These are phyloP conservation scores for Ammodytes marinus DNA, from an alignment of 2,113 vertebrate species.

Conservation along the genomic window DNA sequence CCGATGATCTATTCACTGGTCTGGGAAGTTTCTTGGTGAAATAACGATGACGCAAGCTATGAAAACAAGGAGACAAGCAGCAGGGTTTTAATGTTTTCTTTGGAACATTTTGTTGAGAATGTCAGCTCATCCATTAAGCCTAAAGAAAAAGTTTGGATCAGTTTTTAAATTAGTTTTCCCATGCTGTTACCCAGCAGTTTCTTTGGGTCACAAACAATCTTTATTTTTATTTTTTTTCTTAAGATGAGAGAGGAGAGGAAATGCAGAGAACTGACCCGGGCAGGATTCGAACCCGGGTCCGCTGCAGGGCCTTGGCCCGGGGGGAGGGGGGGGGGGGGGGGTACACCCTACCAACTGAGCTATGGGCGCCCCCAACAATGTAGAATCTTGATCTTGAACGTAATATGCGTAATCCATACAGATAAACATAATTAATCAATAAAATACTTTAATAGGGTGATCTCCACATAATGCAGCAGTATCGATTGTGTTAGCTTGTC, in stretches of 20 bases:
- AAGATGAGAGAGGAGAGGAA: no score
- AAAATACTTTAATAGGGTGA: background rate
- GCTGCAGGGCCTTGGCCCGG: no score
- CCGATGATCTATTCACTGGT: slow-evolving; percentile 2
- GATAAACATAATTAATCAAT: background rate
- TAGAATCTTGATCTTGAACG: no score
- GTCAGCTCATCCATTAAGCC: background rate
- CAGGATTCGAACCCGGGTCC: no score
- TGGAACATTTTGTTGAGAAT: background rate
- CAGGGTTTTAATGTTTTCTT: background rate
- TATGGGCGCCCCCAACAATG: no score
- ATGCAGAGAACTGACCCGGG: no score
- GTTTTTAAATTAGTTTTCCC: background rate
- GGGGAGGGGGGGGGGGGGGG: no score
- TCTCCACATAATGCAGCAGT: background rate
- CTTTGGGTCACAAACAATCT: no score
- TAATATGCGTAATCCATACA: background rate
- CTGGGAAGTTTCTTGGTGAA: slow-evolving; percentile 2
- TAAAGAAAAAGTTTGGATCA: background rate
- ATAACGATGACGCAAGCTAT: background rate
- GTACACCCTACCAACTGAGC: no score
- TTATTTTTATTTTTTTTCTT: no score
- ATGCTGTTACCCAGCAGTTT: no score
- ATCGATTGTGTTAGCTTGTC: background rate
- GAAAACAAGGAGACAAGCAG: slow-evolving; percentile 1